Evolutionary conservation across 2,113 vertebrate species (phyloP), one percentile per base, ranked within the genome.

Genomic region (Antennarius striatus): DNA sequence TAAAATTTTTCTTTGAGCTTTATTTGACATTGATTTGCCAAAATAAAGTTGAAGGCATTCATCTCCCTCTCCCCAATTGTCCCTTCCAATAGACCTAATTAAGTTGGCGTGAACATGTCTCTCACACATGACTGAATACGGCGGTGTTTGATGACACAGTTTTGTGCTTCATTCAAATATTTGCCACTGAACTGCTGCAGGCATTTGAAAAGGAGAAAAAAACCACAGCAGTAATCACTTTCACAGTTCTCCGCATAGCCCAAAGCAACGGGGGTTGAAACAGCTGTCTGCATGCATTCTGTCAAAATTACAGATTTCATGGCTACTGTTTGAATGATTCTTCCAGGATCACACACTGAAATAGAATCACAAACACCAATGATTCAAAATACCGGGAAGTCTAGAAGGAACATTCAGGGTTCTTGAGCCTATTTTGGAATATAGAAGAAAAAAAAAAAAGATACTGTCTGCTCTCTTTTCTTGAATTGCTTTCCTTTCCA

Each of bases 11-110:
- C 68, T 84, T 63, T 65, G 69, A 79, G 80, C 80, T 91, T 92
- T 92, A 91, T 92, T 91, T 81, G 88, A 88, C 83, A 81, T 79
- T 82, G 73, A 91, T 87, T 91, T 90, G 90, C 91, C 90, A 91
- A 92, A 77, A 87, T 88, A 89, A 90, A 89, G 83, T 71, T 81
- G 64, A 79, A 82, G 73, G 73, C 73, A 87, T 87, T 88, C 84
- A 88, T 90, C 77, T 79, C 87, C 75, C 65, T 81, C 78, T 84
- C 72, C 82, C 71, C 68, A 68, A 11, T 11, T 12, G 46, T 88
- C 68, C 61, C 40, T 72, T 82, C 76, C 84, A 91, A 84, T 90
- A 91, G 91, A 87, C 69, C 79, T 82, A 77, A 13, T 67, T 53
- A 72, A 89, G 84, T 60, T 78, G 77, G 56, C 59, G 50, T 62